Evolutionary conservation across 2,888 invertebrate species (phyloP), one percentile per base, ranked within the genome.

Genomic region (Cancer borealis): DNA sequence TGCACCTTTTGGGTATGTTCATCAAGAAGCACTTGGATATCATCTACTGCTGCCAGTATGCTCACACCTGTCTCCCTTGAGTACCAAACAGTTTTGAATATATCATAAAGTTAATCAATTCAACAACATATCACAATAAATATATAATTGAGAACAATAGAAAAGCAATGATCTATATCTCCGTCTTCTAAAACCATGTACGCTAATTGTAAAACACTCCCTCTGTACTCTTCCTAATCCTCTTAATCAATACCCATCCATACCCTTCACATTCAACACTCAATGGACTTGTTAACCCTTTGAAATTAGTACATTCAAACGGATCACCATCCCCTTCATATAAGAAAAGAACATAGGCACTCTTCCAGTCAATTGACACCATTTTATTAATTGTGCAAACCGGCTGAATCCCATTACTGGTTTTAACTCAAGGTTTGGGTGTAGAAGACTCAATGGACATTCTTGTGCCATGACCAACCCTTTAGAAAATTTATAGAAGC

Each of bases 1-100:
- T 99, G 99, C 0, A 99, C 98, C 96, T 99, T 99, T 95, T 99
- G 97, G 96, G 99, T 99, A 96, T 99, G 99, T 97, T 99, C 99
- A 96, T 99, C 99, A 95, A 99, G 97, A 96, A 98, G 97, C 88
- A 98, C 97, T 91, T 96, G 96, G 39, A 96, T 97, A 94, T 98
- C 98, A 96, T 98, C 98, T 84, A 98, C 96, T 14, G 97, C 97
- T 0, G 98, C 97, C 39, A 98, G 97, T 96, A 98, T 98, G 92
- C 97, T 97, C 95, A 98, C 97, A 88, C 98, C 98, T 0, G 97
- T 97, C 95, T 98, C 98, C 96, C 98, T 98, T 96, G 97, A 98
- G n/a, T 10, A 93, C 49, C 47, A 39, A 46, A 49, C n/a, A n/a
- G 45, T 12, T 30, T 73, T 17, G n/a, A 21, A 2, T 39, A 39